phyloP scores from a whole-genome alignment of 2,888 invertebrate species.

The Pseudolycoriella hygida region DNA sequence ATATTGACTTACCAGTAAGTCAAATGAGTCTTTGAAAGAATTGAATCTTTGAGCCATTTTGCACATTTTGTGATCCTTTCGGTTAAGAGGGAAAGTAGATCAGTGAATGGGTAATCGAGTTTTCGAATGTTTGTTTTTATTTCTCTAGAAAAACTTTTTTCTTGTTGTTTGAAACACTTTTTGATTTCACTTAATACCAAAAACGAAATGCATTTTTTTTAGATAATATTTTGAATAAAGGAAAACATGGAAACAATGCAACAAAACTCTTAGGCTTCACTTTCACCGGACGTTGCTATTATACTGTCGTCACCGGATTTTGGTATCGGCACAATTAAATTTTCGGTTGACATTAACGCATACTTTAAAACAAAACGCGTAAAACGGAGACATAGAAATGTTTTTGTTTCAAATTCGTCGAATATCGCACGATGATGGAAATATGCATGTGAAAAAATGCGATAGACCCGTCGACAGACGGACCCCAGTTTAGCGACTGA shows the following conservation, averaged over 20 bases:
- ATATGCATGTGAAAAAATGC: slow-evolving; percentile 98
- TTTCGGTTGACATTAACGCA: slow-evolving; percentile 95
- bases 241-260: background rate
- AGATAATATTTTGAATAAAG: background rate
- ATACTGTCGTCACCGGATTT: slow-evolving; percentile 47
- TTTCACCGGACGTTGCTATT: slow-evolving; percentile 24
- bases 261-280: slow-evolving; percentile 29
- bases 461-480: slow-evolving; percentile 93
- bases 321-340: slow-evolving; percentile 92
- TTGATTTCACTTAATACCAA: no score
- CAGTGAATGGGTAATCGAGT: no score
- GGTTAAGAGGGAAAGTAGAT: no score
- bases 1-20: no score
- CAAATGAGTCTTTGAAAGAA: no score
- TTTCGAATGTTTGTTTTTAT: no score
- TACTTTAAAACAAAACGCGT: slow-evolving; percentile 97
- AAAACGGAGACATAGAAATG: slow-evolving; percentile 86
- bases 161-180: no score
- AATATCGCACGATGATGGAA: slow-evolving; percentile 95
- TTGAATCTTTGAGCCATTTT: no score
- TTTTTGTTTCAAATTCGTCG: slow-evolving; percentile 95
- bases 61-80: no score
- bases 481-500: slow-evolving; percentile 97
- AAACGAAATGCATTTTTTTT: no score
- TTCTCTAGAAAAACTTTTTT: no score